Base-by-base conservation (phyloP, 2,797 vertebrate genomes). In the Pangasius sanitwongsei region DNA sequence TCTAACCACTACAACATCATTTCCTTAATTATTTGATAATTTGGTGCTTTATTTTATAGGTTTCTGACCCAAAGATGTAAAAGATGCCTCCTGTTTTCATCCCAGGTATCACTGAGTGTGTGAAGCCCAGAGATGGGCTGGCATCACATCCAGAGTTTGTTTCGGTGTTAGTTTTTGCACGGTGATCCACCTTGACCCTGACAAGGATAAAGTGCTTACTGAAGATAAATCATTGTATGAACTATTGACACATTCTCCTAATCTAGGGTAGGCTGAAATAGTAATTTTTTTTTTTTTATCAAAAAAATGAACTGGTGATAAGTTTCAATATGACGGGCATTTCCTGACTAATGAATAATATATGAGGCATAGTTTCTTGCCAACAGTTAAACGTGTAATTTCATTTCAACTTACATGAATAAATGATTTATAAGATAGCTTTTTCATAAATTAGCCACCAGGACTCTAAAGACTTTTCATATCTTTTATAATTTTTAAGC, bases 381-480 rank as follows among this genome's bases (percentile, higher is more conserved):
- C 82, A 67, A 48, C 41, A 85, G 31, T 55, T 85, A 53, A 55
- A 85, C 1, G 13, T 53, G 18, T 70, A 23, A 70, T 70, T 85
- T 85, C 8, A 55, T 85, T 72, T 55, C 44, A 55, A 34, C 48
- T 85, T 67, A 72, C 65, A 70, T 23, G 44, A 85, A 53, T 31
- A 70, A 69, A 85, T 53, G 28, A 57, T 85, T 53, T 41, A 70
- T 85, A 85, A 65, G 25, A 83, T 48, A 6, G 34, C 34, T 84
- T 12, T 50, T 34, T 69, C 34, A 67, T 34, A 69, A 25, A 85
- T 63, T 25, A 83, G 63, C 44, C 16, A 53, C 63, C 15, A 53
- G 28, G 28, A 67, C 41, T 48, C 80, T 5, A 55, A 25, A 83
- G 34, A 37, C 78, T 83, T 83, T 83, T 63, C 6, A 48, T 34